Evolutionary conservation across 2,113 vertebrate genomes (phyloP).

Genomic region (Struthio camelus): DNA sequence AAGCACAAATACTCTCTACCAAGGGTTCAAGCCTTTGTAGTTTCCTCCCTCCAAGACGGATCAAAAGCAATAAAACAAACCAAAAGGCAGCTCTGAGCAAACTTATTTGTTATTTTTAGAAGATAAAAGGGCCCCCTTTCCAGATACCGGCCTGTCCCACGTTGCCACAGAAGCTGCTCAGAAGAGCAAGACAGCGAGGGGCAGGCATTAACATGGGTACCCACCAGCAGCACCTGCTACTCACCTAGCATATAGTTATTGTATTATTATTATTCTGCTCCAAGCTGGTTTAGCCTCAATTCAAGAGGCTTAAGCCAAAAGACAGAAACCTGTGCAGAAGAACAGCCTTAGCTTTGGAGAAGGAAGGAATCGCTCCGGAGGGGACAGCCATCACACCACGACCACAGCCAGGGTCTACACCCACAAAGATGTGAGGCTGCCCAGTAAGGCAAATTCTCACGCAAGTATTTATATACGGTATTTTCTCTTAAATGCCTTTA

Average conservation of each 20-base stretch:
- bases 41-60: background rate
- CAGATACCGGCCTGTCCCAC: background rate
- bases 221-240: background rate
- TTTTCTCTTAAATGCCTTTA: background rate
- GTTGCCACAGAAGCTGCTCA: background rate
- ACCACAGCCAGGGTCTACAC: background rate
- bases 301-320: background rate
- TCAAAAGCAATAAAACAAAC: background rate
- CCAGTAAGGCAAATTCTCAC: background rate
- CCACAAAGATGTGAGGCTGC: background rate
- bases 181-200: background rate
- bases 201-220: no score
- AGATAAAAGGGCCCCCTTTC: background rate
- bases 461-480: accelerated
- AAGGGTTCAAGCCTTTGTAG: background rate
- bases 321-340: background rate
- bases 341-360: background rate
- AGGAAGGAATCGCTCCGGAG: background rate
- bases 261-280: no score
- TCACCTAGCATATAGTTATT: no score
- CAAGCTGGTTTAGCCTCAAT: background rate
- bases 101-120: background rate
- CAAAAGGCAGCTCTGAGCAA: background rate
- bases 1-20: background rate
- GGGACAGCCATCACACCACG: accelerated